Base-by-base conservation (phyloP, 2,797 vertebrate species). In the Bovichtus variegatus region DNA sequence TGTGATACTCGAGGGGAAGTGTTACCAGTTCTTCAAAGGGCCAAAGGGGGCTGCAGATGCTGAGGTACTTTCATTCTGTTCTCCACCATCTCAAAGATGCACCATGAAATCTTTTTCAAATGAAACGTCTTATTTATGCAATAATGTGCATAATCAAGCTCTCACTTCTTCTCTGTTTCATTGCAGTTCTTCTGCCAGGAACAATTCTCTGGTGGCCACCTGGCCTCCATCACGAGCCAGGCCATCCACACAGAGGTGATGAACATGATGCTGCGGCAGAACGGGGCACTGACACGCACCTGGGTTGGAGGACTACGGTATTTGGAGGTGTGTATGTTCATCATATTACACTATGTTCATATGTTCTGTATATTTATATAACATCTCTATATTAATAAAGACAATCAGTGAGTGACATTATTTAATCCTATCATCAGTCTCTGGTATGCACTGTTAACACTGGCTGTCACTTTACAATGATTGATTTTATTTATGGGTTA, bases 241-340 rank as follows among this genome's bases (percentile, higher is more conserved):
- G 0, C 36, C 9, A 58, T 89, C 69, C 92, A 88, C 78, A 66
- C 6, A 5, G 16, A 84, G n/a, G 16, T 94, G 83, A 82, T 90
- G 69, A 27, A 9, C 0, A 57, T 93, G 63, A 92, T 94, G 16
- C 41, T 66, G 78, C 16, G 6, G 6, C 5, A 57, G 6, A 87
- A 76, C 6, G 71, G 86, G 18, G 11, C 0, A 1, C 12, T 38
- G 2, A 82, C 63, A 31, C 78, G 72, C 60, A 78, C 89, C 46
- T 94, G 93, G 93, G 58, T 93, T 13, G 91, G 92, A 78, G 90
- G 90, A 46, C n/a, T 84, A 6, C 74, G 80, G 76, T 77, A 70
- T 70, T 23, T 89, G 27, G 5, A 88, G 29, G 93, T 93, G 66
- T 50, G 90, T 89, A 40, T 75, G 65, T 25, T 80, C 27, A 34